Conservation (phyloP, 2,113 vertebrate genomes). For the Sinocyclocheilus anophthalmus region DNA sequence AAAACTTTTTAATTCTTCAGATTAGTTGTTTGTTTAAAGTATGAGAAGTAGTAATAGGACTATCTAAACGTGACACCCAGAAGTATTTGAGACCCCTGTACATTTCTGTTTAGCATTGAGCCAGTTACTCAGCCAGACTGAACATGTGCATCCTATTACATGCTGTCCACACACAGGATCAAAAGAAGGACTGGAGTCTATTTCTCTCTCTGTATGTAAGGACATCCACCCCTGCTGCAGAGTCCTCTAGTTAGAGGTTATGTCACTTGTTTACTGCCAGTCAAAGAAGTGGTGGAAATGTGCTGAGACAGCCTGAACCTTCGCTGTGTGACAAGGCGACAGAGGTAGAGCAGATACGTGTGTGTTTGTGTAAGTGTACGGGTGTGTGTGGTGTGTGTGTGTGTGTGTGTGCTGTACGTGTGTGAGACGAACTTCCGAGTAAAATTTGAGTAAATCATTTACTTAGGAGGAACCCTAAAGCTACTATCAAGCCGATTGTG, state of each 20-base stretch:
- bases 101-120: too few species aligned
- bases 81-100: not conserved
- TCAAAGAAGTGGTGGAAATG: slow-evolving; percentile 40
- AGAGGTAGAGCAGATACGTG: slow-evolving; percentile 8
- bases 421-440: not conserved
- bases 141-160: slow-evolving; percentile 36
- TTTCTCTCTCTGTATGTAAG: slow-evolving; percentile 29
- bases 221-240: slow-evolving; percentile 31
- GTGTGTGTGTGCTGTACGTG: not conserved
- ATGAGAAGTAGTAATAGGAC: not conserved
- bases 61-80: slow-evolving; percentile 3
- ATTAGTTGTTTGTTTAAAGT: not conserved
- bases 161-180: slow-evolving; percentile 24
- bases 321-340: slow-evolving; percentile 33
- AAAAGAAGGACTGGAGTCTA: slow-evolving; percentile 27
- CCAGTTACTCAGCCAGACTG: not conserved
- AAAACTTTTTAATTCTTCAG: not conserved
- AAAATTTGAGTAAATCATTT: slow-evolving; percentile 35
- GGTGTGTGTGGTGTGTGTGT: not conserved
- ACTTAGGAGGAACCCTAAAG: slow-evolving; percentile 13
- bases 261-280: slow-evolving; percentile 52
- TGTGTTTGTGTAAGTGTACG: not conserved
- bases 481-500: not conserved
- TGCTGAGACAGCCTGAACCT: slow-evolving; percentile 42
- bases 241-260: slow-evolving; percentile 34